Evolutionary conservation across 2,888 invertebrate species (phyloP).

Genomic region (Caenorhabditis sp.): DNA sequence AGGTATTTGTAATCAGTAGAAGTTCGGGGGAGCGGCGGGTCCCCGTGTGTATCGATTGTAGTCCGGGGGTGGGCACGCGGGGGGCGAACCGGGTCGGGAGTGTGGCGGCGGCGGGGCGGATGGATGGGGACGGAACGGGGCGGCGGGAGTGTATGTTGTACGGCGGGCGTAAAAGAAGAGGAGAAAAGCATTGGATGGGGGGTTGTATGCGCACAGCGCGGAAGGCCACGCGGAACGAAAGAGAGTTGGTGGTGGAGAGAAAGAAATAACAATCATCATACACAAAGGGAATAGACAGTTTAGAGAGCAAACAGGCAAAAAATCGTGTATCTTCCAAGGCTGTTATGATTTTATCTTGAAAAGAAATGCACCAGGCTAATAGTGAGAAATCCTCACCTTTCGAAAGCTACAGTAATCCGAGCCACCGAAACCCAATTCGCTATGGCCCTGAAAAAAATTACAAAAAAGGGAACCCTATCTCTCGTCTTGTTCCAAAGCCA

Average conservation of each 20-base stretch:
- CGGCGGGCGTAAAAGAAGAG: slow-evolving; percentile 16
- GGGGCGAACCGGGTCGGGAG: slow-evolving; percentile 36
- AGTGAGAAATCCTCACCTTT: no score
- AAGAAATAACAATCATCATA: slow-evolving; percentile 3
- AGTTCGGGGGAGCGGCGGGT: slow-evolving; percentile 8
- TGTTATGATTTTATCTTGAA: no score
- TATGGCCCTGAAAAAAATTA: no score
- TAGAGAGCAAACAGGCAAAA: no score
- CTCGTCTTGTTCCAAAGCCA: neutral
- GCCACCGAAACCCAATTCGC: no score
- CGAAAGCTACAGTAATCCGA: no score
- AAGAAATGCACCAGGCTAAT: no score
- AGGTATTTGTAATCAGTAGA: neutral
- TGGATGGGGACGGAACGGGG: slow-evolving; percentile 36
- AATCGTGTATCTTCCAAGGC: no score
- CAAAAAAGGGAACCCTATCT: neutral
- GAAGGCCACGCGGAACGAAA: slow-evolving; percentile 38
- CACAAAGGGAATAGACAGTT: slow-evolving; percentile 1
- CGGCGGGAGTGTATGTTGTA: slow-evolving; percentile 18
- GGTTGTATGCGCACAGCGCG: slow-evolving; percentile 36
- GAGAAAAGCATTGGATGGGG: slow-evolving; percentile 16
- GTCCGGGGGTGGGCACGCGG: slow-evolving; percentile 13
- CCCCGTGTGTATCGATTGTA: slow-evolving; percentile 16
- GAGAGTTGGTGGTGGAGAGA: slow-evolving; percentile 10
- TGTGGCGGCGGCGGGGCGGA: slow-evolving; percentile 34